Conservation (phyloP, 1,140 invertebrate species). For the Drusus annulatus region DNA sequence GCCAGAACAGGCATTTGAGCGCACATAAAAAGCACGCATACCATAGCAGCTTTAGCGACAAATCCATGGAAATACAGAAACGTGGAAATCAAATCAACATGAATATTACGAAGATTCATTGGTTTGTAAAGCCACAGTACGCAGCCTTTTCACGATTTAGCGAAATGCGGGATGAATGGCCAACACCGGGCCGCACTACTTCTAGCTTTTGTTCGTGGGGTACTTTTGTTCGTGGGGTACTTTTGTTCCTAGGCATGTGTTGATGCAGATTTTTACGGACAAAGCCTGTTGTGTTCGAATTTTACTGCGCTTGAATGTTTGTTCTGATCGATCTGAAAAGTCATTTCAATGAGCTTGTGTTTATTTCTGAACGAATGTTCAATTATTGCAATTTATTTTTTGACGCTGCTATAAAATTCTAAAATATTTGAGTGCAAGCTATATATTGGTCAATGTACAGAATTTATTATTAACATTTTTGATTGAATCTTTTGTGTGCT, state of each 20-base stretch:
- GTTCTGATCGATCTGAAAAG: background rate
- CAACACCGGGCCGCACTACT: background rate
- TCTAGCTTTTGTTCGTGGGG: slow-evolving; percentile 21
- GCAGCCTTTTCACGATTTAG: slow-evolving; percentile 14
- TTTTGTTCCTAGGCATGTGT: slow-evolving; percentile 18
- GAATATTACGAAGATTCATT: slow-evolving; percentile 41
- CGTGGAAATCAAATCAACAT: slow-evolving; percentile 36
- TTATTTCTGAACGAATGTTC: no score
- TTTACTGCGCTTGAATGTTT: background rate
- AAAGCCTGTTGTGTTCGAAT: background rate
- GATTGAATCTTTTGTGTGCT: no score
- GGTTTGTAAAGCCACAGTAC: slow-evolving; percentile 38
- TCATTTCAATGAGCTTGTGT: background rate
- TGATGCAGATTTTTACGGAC: no score
- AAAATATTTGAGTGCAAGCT: no score
- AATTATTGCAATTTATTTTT: no score
- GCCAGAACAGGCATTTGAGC: background rate
- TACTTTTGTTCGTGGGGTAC: slow-evolving; percentile 13
- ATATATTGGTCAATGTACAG: no score
- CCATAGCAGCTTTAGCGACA: background rate
- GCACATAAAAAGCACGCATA: slow-evolving; percentile 13
- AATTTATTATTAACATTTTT: no score
- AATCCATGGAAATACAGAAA: slow-evolving; percentile 12
- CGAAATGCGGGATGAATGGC: slow-evolving; percentile 2
- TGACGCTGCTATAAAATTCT: no score